phyloP scores from a whole-genome alignment of 2,113 vertebrate genomes.

The Scomber scombrus region DNA sequence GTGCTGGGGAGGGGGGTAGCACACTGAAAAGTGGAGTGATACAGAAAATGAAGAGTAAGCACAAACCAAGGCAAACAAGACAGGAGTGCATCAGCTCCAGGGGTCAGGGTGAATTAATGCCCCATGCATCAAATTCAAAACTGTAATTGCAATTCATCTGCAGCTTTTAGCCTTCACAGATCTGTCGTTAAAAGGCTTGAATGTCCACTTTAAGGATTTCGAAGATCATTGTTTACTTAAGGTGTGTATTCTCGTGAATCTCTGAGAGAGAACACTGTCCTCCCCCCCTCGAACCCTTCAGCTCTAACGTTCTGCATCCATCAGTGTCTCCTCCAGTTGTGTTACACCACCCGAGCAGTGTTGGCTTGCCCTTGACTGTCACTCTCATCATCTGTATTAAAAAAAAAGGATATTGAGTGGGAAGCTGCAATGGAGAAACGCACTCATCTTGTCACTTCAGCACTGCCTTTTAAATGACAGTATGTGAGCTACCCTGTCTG shows the following conservation, averaged over 20 bases:
- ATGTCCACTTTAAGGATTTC: constrained; percentile 3
- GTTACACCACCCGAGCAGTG: constrained; percentile 7
- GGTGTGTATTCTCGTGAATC: not conserved
- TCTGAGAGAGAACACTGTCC: not conserved
- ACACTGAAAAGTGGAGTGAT: constrained; percentile 4
- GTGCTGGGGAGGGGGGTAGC: not conserved
- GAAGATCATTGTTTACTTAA: not conserved
- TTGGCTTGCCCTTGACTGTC: constrained; percentile 36
- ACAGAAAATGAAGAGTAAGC: constrained; percentile 69
- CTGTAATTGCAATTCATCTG: constrained; percentile 2
- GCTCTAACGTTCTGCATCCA: not conserved
- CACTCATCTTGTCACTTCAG: constrained; percentile 22
- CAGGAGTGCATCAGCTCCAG: not conserved
- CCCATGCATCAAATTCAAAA: constrained; percentile 2
- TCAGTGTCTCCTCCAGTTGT: constrained; percentile 47
- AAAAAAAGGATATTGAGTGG: constrained; percentile 49
- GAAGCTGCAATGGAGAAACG: not conserved
- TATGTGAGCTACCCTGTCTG: constrained; percentile 1
- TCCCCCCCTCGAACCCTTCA: not conserved
- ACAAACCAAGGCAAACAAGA: constrained; percentile 54
- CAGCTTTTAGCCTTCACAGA: not conserved
- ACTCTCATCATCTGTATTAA: constrained; percentile 39
- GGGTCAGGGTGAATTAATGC: constrained; percentile 30
- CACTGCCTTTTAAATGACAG: constrained; percentile 13
- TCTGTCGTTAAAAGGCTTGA: not conserved